These are phyloP conservation scores for Neomonachus schauinslandi DNA, from an alignment of 2,113 vertebrate species.

Conservation along the genomic window DNA sequence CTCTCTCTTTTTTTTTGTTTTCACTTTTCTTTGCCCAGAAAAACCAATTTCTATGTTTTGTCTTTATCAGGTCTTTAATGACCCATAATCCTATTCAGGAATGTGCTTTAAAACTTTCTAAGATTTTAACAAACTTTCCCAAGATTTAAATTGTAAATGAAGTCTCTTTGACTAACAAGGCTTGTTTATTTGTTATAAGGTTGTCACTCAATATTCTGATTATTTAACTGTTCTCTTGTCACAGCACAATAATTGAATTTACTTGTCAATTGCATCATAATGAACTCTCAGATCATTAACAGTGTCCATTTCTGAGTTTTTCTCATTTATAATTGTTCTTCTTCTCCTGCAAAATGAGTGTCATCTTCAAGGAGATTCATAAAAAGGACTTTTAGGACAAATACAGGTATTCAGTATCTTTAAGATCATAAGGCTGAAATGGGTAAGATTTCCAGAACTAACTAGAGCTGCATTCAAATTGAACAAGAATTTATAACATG, in stretches of 20 bases:
- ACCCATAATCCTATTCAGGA: not conserved
- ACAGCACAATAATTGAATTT: not conserved
- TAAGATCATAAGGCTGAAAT: not conserved
- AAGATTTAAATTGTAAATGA: not conserved
- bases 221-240: not conserved
- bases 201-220: not conserved
- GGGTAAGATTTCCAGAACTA: not conserved
- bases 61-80: not conserved
- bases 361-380: not conserved
- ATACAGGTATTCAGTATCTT: not conserved
- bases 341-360: not conserved
- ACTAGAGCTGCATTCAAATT: not conserved
- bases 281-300: not conserved
- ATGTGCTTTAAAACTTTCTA: not conserved
- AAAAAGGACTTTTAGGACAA: not conserved
- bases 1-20: not conserved
- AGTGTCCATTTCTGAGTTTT: not conserved
- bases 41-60: not conserved
- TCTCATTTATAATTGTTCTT: not conserved
- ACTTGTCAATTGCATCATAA: not conserved
- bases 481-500: not conserved
- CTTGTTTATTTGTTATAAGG: not conserved
- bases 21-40: not conserved
- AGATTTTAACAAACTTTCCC: not conserved
- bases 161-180: not conserved